Conservation (phyloP, 53 echinoderm and acorn worm genomes). For the Paracentrotus lividus region DNA sequence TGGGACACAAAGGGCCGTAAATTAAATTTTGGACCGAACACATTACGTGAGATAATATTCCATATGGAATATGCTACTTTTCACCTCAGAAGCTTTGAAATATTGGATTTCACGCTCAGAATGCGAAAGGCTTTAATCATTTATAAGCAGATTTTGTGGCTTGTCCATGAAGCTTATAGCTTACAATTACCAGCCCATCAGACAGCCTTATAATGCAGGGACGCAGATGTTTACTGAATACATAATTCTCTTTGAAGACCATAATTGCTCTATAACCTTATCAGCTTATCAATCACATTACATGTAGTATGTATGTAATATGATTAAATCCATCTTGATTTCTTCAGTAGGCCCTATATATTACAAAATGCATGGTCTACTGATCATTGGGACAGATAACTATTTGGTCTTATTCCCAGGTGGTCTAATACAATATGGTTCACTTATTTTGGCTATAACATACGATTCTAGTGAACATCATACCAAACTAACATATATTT, state of each 20-base stretch:
- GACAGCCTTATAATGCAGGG: neutral
- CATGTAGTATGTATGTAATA: no score
- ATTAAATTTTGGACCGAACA: conserved; percentile 11
- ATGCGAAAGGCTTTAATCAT: conserved; percentile 6
- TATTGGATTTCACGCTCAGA: conserved; percentile 15
- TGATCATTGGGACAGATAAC: no score
- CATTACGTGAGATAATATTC: conserved; percentile 48
- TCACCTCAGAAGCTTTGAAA: neutral
- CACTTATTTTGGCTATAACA: no score
- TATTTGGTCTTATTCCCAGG: no score
- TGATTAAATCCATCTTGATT: no score
- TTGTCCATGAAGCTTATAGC: neutral
- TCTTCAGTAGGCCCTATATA: no score
- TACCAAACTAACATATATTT: no score
- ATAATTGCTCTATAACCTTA: no score
- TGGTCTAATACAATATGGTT: no score
- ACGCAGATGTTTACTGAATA: neutral
- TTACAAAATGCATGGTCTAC: no score
- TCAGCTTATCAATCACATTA: no score
- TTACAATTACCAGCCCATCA: neutral
- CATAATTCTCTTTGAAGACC: neutral
- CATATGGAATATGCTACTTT: conserved; percentile 48
- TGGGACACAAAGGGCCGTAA: conserved; percentile 24
- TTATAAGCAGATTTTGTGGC: neutral
- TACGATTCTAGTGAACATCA: no score